These are phyloP conservation scores for Drosophila parabipectinata DNA, from an alignment of 1,140 invertebrate genomes.

Conservation along the genomic window DNA sequence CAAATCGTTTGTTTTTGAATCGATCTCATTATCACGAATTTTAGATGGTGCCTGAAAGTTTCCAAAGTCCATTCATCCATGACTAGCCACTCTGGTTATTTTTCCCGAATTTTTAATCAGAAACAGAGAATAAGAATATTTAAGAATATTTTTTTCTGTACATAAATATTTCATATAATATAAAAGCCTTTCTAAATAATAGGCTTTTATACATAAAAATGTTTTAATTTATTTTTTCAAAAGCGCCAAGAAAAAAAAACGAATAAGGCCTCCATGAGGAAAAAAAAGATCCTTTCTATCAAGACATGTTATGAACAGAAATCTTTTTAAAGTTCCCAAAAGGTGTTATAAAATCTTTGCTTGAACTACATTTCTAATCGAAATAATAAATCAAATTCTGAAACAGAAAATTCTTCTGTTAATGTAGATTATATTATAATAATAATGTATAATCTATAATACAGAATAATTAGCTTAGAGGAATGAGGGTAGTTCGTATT, in stretches of 20 bases:
- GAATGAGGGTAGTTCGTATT: neutral
- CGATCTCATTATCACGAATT: constrained; percentile 20
- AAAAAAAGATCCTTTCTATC: too few species aligned
- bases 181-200: too few species aligned
- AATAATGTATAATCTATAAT: neutral
- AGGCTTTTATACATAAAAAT: too few species aligned
- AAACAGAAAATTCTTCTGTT: neutral
- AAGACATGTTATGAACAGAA: too few species aligned
- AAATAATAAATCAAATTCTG: neutral
- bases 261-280: too few species aligned
- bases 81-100: neutral
- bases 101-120: neutral
- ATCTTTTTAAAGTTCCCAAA: too few species aligned
- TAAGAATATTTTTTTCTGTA: too few species aligned
- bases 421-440: neutral
- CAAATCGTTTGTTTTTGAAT: constrained; percentile 15
- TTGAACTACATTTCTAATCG: neutral
- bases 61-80: constrained; percentile 18
- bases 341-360: too few species aligned
- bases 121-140: too few species aligned
- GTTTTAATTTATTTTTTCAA: too few species aligned
- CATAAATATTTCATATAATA: too few species aligned
- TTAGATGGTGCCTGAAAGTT: neutral
- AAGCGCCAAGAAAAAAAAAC: too few species aligned
- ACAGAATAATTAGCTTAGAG: neutral